A percentile compares a stretch with the other conserved stretches of the same genome.
Evolutionary conservation across 2,113 vertebrate species (phyloP).

Genomic region (Lophotis ruficrista): DNA sequence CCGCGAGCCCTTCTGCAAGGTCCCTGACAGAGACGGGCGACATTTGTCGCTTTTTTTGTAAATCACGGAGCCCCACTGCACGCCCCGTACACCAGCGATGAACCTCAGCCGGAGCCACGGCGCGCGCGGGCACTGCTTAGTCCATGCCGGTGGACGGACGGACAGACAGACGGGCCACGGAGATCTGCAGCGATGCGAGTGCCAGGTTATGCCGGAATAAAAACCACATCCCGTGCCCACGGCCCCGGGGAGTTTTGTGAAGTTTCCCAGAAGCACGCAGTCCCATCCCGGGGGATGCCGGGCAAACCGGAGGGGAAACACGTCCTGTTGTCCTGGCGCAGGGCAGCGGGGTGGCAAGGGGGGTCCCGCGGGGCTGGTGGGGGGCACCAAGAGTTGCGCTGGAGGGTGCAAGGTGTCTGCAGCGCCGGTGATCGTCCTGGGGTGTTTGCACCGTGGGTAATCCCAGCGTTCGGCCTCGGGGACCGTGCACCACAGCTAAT

Average conservation of each 20-base stretch:
- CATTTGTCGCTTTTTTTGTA: background rate
- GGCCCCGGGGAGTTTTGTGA: background rate
- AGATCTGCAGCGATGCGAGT: accelerated
- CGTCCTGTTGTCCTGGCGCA: accelerated
- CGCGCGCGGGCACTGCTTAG: accelerated
- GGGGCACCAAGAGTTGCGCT: background rate
- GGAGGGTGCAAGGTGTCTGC: background rate
- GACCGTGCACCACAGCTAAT: background rate
- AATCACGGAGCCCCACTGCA: background rate
- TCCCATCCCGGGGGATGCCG: accelerated
- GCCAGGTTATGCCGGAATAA: accelerated
- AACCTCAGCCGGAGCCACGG: background rate
- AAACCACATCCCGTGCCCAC: background rate
- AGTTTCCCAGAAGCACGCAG: background rate
- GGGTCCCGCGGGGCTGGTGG: accelerated
- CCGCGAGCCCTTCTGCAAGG: background rate
- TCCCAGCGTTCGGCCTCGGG: accelerated
- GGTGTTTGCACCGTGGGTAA: accelerated
- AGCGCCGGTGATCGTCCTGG: accelerated
- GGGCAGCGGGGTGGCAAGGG: accelerated
- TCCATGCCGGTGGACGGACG: background rate
- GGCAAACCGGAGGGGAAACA: background rate
- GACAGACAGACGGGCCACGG: background rate
- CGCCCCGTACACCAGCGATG: background rate
- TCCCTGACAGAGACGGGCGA: accelerated